phyloP scores from a whole-genome alignment of 2,888 invertebrate species.

The Papilio demoleus region DNA sequence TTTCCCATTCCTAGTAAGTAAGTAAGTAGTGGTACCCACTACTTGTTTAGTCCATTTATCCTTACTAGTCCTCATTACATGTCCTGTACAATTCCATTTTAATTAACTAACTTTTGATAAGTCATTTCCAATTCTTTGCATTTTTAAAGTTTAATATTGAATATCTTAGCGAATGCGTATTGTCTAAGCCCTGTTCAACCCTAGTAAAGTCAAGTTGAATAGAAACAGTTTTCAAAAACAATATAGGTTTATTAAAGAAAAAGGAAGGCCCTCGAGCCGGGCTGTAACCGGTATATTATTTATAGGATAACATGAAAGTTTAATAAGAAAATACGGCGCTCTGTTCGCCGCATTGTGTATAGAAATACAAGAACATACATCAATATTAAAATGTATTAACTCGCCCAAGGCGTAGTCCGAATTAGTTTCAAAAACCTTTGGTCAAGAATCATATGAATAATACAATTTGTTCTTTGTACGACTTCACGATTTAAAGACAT shows the following conservation, averaged over 20 bases:
- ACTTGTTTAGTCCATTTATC: too few relatives aligned
- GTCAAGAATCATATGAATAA: neutral
- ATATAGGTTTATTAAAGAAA: constrained; percentile 18
- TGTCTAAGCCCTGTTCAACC: too few relatives aligned
- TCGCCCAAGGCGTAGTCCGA: constrained; percentile 9
- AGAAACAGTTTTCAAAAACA: constrained; percentile 18
- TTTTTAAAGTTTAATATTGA: too few relatives aligned
- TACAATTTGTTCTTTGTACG: neutral
- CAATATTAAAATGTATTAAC: constrained; percentile 37
- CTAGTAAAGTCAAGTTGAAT: neutral
- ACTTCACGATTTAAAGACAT: too few relatives aligned
- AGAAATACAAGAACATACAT: constrained; percentile 33
- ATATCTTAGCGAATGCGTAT: too few relatives aligned
- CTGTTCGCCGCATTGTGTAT: constrained; percentile 29
- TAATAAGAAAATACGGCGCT: constrained; percentile 53
- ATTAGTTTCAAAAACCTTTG: constrained; percentile 2
- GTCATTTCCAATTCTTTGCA: too few relatives aligned
- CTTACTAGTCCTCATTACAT: too few relatives aligned
- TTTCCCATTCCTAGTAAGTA: too few relatives aligned
- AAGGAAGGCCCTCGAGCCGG: constrained; percentile 36
- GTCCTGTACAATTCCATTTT: too few relatives aligned
- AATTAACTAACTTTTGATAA: too few relatives aligned
- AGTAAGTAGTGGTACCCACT: too few relatives aligned
- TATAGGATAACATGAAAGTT: constrained; percentile 66
- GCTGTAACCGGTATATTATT: constrained; percentile 58